Evolutionary conservation across 2,113 vertebrate genomes (phyloP), one percentile per base, ranked within the genome.

Genomic region (Puffinus mauretanicus): DNA sequence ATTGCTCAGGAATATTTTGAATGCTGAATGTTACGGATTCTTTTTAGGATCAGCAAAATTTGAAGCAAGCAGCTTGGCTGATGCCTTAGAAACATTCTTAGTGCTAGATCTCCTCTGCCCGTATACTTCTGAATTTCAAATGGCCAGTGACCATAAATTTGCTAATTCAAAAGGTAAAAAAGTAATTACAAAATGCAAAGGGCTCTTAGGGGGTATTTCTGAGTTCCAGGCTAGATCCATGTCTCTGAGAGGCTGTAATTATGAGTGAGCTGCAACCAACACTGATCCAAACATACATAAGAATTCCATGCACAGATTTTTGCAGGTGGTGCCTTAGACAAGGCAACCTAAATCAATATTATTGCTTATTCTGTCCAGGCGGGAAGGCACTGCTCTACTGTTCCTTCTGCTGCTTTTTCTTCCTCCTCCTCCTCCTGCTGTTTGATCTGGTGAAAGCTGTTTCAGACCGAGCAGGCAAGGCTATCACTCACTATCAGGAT

Each of bases 401-500:
- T 90, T 85, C 80, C 82, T 95, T 94, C 76, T 93, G 75, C 72
- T 88, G 72, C 70, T 84, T 95, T 96, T 89, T 88, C 22, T 60
- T 90, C 69, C 58, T 67, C 67, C 10, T 76, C 36, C 78, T 95
- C 75, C 79, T 82, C 20, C 11, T 67, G 81, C 92, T 87, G 73
- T 92, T 97, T 69, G 93, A 94, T 98, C 97, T 97, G 95, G 72
- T 97, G 96, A 94, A 96, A 95, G 95, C 96, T 92, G 94, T 96
- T 96, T 88, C 78, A 82, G 95, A 78, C 82, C 10, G 66, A 93
- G 93, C 91, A 86, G 89, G 95, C 95, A 62, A 91, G 93, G 86
- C 96, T 92, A 94, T 98, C 96, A 66, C 91, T 98, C 97, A 70
- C 89, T 85, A 40, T 86, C 95, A 96, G 96, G 96, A 95, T 97